phyloP scores from a whole-genome alignment of 2,888 invertebrate species.

The Xylophagus ater region DNA sequence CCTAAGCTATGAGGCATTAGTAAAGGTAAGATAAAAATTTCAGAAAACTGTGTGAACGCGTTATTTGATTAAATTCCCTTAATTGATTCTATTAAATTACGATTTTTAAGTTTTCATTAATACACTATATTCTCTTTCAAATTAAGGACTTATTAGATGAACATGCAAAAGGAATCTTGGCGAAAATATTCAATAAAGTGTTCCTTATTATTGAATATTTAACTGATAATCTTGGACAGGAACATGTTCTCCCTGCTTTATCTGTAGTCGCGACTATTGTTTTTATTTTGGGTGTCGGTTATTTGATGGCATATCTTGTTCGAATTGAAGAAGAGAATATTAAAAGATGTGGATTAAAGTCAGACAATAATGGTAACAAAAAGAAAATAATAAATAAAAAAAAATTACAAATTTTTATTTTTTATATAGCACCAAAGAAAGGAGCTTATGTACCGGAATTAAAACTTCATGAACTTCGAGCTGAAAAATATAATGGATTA shows the following conservation, averaged over 20 bases:
- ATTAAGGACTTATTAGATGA: conserved; percentile 64
- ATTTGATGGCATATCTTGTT: conserved; percentile 76
- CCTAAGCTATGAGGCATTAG: conserved; percentile 64
- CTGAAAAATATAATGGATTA: conserved; percentile 91
- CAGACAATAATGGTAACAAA: conserved; percentile 26
- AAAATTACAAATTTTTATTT: conserved; percentile 14
- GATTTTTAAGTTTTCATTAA: not conserved
- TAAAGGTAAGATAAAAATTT: conserved; percentile 47
- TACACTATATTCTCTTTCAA: conserved; percentile 5
- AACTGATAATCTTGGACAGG: conserved; percentile 59
- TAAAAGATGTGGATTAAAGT: conserved; percentile 29
- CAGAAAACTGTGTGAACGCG: too few species aligned
- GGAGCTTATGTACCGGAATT: conserved; percentile 48
- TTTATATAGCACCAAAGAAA: conserved; percentile 18
- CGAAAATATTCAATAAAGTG: conserved; percentile 54
- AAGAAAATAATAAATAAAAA: conserved; percentile 10
- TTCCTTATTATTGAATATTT: conserved; percentile 59
- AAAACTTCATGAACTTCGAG: conserved; percentile 79
- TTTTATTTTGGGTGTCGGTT: conserved; percentile 68
- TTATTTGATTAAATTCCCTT: too few species aligned
- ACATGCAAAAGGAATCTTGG: conserved; percentile 60
- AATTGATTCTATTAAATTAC: not conserved
- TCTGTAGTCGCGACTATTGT: conserved; percentile 67
- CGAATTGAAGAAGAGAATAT: conserved; percentile 36
- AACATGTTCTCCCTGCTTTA: conserved; percentile 66